Base-by-base conservation (phyloP, 2,113 vertebrate genomes). In the Leptobrachium ailaonicum region DNA sequence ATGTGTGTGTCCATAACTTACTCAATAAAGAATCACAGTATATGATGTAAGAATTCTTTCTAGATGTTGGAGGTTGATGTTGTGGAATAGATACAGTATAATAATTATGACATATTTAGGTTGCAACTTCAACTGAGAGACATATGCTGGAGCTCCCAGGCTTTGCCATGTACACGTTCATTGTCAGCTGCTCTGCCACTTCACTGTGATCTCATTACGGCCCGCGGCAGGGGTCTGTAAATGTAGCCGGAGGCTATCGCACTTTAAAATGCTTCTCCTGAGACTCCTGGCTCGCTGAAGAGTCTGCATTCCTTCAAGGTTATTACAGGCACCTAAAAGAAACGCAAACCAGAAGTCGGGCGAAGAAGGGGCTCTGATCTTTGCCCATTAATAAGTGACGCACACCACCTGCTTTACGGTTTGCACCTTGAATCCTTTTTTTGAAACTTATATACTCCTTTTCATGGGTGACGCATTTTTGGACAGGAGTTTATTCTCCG, bases 231-330 rank as follows among this genome's bases (percentile, higher is more conserved):
- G 79, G 79, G 79, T 75, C 66, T 81, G 79, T 75, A 81, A 75
- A 81, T 81, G 68, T 75, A 81, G 72, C 79, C 47, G n/a, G n/a
- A 81, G 79, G 79, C 79, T 74, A 81, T 60, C 42, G 47, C 79
- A 75, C 42, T 53, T 81, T 81, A 81, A 81, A 74, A 75, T 68
- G 41, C 62, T 73, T 56, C 78, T 80, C 78, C 63, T 69, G 79
- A 81, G 79, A 41, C 69, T 81, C 53, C 64, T 20, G 71, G 71
- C 78, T 56, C 41, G 45, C 64, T 81, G 71, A 42, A 9, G 32
- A 74, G 71, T 75, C 64, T 75, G 64, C 79, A 81, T 81, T 81
- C 79, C 79, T 60, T 20, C 79, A 75, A 81, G 79, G 79, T 81
- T 81, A 75, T 81, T 81, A 74, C n/a, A 80, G 54, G 64, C 72